Evolutionary conservation across 2,888 invertebrate species (phyloP).

Genomic region (Tiphia femorata): DNA sequence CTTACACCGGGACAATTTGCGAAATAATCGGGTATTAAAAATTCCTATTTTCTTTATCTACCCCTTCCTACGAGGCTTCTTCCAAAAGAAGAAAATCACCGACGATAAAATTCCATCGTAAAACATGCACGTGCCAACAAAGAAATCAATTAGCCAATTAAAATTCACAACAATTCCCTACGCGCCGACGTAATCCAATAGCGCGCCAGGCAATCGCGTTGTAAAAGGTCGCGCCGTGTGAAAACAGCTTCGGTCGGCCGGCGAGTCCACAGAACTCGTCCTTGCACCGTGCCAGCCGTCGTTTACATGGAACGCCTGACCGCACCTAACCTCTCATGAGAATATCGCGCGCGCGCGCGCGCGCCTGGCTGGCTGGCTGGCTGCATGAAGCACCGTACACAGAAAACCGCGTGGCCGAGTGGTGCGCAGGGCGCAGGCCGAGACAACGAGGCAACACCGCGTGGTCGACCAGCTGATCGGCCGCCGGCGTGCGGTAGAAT

Average conservation of each 20-base stretch:
- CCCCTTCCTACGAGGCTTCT: too few relatives aligned
- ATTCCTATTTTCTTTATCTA: too few relatives aligned
- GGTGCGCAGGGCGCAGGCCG: conserved; percentile 46
- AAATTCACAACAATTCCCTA: too few relatives aligned
- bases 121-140: too few relatives aligned
- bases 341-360: conserved; percentile 16
- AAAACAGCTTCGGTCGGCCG: conserved; percentile 19
- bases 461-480: conserved; percentile 74
- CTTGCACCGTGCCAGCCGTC: conserved; percentile 37
- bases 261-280: conserved; percentile 24
- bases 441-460: conserved; percentile 55
- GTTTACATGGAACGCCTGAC: conserved; percentile 30
- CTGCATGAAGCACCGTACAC: conserved; percentile 36
- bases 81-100: too few relatives aligned
- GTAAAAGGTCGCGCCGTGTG: conserved; percentile 16
- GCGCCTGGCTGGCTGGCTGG: neutral
- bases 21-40: too few relatives aligned
- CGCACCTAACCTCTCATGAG: conserved; percentile 39
- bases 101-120: too few relatives aligned
- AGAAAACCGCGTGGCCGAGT: conserved; percentile 51
- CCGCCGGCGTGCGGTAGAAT: conserved; percentile 78
- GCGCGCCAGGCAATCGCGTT: too few relatives aligned
- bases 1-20: too few relatives aligned
- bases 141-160: too few relatives aligned
- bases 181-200: too few relatives aligned